Evolutionary conservation across 2,888 invertebrate genomes (phyloP), one percentile per base, ranked within the genome.

Genomic region (Meiosimyza decipiens): DNA sequence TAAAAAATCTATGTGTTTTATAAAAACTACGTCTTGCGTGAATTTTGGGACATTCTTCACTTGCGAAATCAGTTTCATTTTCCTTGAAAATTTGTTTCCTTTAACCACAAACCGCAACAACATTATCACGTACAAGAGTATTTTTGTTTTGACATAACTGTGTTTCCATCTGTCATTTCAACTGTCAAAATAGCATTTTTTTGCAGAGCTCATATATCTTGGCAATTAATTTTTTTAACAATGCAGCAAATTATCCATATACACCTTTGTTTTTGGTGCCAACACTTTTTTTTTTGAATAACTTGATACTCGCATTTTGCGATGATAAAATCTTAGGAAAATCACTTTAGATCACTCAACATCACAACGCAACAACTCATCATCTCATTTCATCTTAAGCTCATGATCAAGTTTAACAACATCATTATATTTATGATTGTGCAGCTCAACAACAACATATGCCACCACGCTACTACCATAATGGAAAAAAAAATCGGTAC

Each of bases 311-410:
- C 12, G 47, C n/a, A n/a, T 63, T 49, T 63, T 15, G 49, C 47
- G 16, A 16, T 49, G 63, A 62, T 49, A 40, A n/a, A 63, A 49
- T n/a, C 49, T 40, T 49, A 47, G 49, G 49, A 63, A 47, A 33
- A 49, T 63, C 16, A 12, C 49, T 11, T 47, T 47, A 47, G 47
- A 49, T 16, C 63, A 47, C 47, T 63, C 49, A 63, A 63, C 57
- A 57, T 57, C 57, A 57, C 16, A n/a, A 55, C 15, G 9, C n/a
- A 47, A n/a, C 62, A 40, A 40, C 40, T 50, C 62, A 63, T 18
- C 54, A 54, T n/a, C 47, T 16, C 40, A 60, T 60, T n/a, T 40
- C 9, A 40, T 40, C 9, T 40, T 40, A 40, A 5, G 40, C 40
- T 9, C 40, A 57, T 6, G 22, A 57, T 28, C 12, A 28, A 28